Evolutionary conservation across 2,888 invertebrate species (phyloP).

Genomic region (Drosophila basisetae): DNA sequence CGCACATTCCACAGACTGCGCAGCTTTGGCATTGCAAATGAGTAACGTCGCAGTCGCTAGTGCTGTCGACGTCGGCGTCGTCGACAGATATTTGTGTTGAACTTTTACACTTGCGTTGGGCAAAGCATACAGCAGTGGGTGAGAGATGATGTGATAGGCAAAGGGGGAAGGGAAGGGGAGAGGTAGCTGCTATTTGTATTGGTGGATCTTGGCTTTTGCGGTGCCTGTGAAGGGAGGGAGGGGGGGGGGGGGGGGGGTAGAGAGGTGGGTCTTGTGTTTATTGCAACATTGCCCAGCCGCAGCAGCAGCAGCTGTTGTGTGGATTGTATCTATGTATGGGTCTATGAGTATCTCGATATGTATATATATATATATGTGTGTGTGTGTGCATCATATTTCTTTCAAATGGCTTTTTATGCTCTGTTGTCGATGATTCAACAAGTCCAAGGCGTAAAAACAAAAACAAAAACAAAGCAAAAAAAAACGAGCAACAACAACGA

Average conservation of each 20-base stretch:
- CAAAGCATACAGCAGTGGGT: neutral
- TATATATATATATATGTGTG: neutral
- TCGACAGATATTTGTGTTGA: constrained; percentile 53
- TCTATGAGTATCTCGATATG: constrained; percentile 21
- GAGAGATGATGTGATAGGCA: neutral
- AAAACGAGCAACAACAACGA: constrained; percentile 12
- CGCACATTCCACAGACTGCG: constrained; percentile 54
- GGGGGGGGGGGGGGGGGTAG: neutral
- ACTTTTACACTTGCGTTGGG: constrained; percentile 51
- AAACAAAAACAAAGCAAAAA: constrained; percentile 45
- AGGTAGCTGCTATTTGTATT: constrained; percentile 1
- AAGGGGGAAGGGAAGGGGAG: neutral
- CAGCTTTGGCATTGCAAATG: constrained; percentile 59
- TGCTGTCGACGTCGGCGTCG: constrained; percentile 2
- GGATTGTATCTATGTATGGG: constrained; percentile 34
- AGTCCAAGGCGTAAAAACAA: constrained; percentile 69
- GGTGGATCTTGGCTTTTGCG: constrained; percentile 7
- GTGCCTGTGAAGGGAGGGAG: neutral
- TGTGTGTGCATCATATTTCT: constrained; percentile 63
- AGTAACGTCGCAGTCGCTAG: constrained; percentile 27
- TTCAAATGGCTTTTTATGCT: constrained; percentile 66
- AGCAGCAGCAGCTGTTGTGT: constrained; percentile 28
- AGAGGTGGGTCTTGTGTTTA: constrained; percentile 59
- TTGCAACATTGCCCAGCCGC: constrained; percentile 64
- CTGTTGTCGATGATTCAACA: constrained; percentile 64